Evolutionary conservation across 1,140 invertebrate species (phyloP).

Genomic region (Drosophila aff.): DNA sequence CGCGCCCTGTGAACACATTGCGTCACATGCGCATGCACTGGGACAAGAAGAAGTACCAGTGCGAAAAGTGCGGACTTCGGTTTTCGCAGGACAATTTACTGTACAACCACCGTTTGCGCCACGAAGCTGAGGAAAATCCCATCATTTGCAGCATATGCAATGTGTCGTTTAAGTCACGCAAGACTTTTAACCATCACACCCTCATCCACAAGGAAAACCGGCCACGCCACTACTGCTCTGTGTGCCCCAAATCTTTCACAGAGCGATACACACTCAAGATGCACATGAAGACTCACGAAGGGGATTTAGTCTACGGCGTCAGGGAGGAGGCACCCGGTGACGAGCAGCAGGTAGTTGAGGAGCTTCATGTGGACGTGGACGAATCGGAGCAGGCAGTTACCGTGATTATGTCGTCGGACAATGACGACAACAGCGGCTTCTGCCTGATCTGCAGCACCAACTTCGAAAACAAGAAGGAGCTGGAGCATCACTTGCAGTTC

Average conservation of each 20-base stretch:
- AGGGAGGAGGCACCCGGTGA: constrained; percentile 60
- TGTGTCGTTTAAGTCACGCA: constrained; percentile 78
- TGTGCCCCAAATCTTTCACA: constrained; percentile 79
- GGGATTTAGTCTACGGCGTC: constrained; percentile 67
- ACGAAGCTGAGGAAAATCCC: constrained; percentile 81
- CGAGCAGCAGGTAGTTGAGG: constrained; percentile 71
- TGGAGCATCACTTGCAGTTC: constrained; percentile 74
- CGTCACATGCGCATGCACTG: constrained; percentile 84
- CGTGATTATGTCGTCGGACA: constrained; percentile 69
- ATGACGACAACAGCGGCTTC: constrained; percentile 64
- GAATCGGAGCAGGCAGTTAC: constrained; percentile 76
- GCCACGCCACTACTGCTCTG: constrained; percentile 71
- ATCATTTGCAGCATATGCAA: constrained; percentile 82
- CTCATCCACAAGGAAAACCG: constrained; percentile 79
- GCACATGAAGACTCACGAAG: constrained; percentile 81
- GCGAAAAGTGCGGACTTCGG: constrained; percentile 77
- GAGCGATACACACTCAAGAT: constrained; percentile 83
- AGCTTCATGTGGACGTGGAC: constrained; percentile 72
- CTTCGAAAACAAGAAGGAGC: constrained; percentile 73
- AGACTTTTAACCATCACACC: constrained; percentile 81
- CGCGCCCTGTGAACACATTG: constrained; percentile 74
- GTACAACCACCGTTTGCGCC: constrained; percentile 76
- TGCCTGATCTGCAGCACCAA: constrained; percentile 74
- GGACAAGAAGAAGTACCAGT: constrained; percentile 83
- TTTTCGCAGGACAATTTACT: constrained; percentile 78